Base-by-base conservation (phyloP, 1,140 invertebrate genomes). In the Pseudomyrmex dendroicus region DNA sequence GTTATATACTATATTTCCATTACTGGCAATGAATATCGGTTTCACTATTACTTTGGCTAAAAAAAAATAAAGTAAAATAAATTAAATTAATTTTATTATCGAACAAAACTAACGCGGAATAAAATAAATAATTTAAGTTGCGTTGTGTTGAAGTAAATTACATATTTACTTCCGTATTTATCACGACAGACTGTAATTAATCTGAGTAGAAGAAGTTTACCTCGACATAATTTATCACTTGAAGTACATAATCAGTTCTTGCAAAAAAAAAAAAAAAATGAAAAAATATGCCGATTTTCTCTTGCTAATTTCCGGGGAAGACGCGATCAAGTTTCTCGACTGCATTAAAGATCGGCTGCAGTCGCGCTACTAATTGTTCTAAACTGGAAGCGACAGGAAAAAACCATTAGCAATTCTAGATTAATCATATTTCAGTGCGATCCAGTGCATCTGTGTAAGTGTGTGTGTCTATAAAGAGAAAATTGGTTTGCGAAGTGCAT, bases 401-500 rank as follows among this genome's bases (percentile, higher is more conserved):
- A 35, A 62, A 67, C 52, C 52, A 70, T 63, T 50, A 56, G 52
- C 82, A 70, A 82, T 72, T 22, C 20, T 35, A 22, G 52, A 63
- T 86, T 76, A 85, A 85, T 86, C 56, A 85, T 86, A 85, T 86
- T 86, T 86, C 72, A 9, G n/a, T 22, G 44, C 25, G 56, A 77
- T 76, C 48, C 61, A 17, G 2, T n/a, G n/a, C 59, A 20, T 48
- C 15, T n/a, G 9, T 9, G 13, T 54, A 44, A 44, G 4, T 72
- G 20, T 44, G 44, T n/a, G 22, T n/a, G 72, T 82, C 44, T 56
- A 70, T 56, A 57, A 35, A 83, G 76, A 46, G 83, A 77, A 78
- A 85, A 52, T 67, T 67, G 54, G 54, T 56, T 86, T 64, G 50
- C 73, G 77, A 82, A 59, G 68, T 86, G 84, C 86, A 89, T 88